phyloP scores from a whole-genome alignment of 2,888 invertebrate genomes.

The Andrena praecox region DNA sequence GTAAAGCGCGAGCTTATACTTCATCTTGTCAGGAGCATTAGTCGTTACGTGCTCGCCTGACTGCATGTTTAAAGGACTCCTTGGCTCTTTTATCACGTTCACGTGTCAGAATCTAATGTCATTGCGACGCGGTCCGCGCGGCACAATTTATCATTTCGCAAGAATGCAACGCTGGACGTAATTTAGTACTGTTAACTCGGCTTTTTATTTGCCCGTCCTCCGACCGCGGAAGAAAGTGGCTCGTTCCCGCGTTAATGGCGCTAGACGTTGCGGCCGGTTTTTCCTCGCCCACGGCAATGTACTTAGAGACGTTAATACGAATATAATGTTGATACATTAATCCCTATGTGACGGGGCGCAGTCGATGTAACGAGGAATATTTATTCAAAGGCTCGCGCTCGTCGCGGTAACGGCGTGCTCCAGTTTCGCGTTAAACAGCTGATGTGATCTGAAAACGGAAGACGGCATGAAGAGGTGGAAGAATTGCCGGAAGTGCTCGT shows the following conservation, averaged over 20 bases:
- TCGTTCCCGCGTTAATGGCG: slow-evolving; percentile 16
- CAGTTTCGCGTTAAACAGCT: too few relatives aligned
- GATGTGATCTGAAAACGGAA: too few relatives aligned
- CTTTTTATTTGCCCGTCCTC: slow-evolving; percentile 1
- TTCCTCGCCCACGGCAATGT: background rate
- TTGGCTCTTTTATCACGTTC: slow-evolving; percentile 46
- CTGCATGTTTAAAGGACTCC: slow-evolving; percentile 12
- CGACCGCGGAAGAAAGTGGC: background rate
- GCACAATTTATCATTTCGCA: slow-evolving; percentile 43
- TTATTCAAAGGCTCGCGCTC: too few relatives aligned
- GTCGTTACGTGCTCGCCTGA: slow-evolving; percentile 38
- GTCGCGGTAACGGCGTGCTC: too few relatives aligned
- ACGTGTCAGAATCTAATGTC: slow-evolving; percentile 46
- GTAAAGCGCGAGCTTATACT: slow-evolving; percentile 19
- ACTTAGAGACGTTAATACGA: background rate
- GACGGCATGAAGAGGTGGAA: too few relatives aligned
- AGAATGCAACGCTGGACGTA: slow-evolving; percentile 36
- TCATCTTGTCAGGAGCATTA: slow-evolving; percentile 33
- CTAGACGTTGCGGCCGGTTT: background rate
- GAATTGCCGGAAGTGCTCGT: too few relatives aligned
- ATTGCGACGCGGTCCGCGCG: slow-evolving; percentile 28
- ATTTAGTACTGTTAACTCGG: slow-evolving; percentile 18
- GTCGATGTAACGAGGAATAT: background rate
- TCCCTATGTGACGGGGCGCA: background rate
- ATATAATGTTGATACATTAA: background rate